Percentiles rank a stretch among this genome's conserved stretches.
These are phyloP conservation scores for Onychostruthus taczanowskii DNA, from an alignment of 2,113 vertebrate genomes.

Conservation along the genomic window DNA sequence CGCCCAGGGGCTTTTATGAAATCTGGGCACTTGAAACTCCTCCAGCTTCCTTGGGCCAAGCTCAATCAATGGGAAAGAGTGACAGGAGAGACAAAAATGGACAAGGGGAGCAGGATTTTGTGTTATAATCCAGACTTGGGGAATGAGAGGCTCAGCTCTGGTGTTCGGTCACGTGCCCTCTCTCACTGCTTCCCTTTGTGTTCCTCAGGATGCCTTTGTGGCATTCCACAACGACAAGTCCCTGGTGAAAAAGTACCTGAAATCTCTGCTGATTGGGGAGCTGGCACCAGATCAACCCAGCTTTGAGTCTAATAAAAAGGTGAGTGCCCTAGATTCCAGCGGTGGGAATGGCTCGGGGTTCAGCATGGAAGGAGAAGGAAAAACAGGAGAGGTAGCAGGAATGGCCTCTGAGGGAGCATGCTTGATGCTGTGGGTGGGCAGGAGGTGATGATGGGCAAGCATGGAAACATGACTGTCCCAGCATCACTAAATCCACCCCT, in stretches of 20 bases:
- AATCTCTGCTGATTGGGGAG: constrained; percentile 76
- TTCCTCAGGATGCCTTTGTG: constrained; percentile 74
- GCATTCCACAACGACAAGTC: constrained; percentile 75
- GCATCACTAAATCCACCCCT: neutral
- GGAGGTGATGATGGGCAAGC: neutral
- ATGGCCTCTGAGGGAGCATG: accelerated
- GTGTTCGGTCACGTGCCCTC: accelerated
- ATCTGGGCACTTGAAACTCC: neutral
- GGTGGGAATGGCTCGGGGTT: neutral
- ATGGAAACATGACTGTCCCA: neutral
- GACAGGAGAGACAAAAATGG: neutral
- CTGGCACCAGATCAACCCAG: constrained; percentile 77
- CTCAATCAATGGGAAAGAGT: neutral
- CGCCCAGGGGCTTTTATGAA: neutral
- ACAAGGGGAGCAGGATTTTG: neutral
- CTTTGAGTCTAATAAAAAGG: constrained; percentile 77
- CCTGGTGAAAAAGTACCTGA: constrained; percentile 76
- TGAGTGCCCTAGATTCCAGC: constrained; percentile 48
- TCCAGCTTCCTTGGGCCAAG: constrained; percentile 16
- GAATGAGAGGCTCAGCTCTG: neutral
- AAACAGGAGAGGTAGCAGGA: neutral
- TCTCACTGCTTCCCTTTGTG: neutral
- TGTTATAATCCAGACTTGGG: neutral
- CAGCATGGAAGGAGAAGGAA: neutral
- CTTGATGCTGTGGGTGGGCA: neutral